phyloP scores from a whole-genome alignment of 2,888 invertebrate genomes.

The Dasypolia templi region DNA sequence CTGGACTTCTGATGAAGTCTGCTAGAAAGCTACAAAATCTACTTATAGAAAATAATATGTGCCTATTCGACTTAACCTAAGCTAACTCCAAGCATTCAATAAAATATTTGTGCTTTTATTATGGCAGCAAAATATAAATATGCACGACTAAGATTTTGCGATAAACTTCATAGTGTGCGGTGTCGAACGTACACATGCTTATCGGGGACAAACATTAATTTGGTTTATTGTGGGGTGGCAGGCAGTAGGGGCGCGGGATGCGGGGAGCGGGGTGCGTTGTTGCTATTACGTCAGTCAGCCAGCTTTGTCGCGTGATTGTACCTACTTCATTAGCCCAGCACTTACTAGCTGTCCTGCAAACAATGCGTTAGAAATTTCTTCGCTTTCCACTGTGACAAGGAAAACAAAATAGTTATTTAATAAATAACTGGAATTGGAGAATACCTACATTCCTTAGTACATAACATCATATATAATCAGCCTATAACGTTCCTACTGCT shows the following conservation, averaged over 20 bases:
- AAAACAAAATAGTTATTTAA: constrained; percentile 22
- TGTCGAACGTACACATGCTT: constrained; percentile 74
- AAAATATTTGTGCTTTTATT: constrained; percentile 31
- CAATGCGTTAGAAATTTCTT: constrained; percentile 54
- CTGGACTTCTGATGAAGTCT: background rate
- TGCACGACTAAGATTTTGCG: constrained; percentile 45
- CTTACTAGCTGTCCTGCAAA: constrained; percentile 62
- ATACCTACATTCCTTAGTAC: background rate
- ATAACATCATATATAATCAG: no score
- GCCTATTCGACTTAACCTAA: background rate
- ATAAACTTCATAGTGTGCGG: constrained; percentile 65
- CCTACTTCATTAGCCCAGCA: constrained; percentile 63
- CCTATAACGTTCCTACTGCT: no score
- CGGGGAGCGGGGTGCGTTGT: constrained; percentile 68
- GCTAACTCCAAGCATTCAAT: background rate
- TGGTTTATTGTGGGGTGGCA: constrained; percentile 82
- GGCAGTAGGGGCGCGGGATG: constrained; percentile 46
- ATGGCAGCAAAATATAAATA: constrained; percentile 35
- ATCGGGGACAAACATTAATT: constrained; percentile 85
- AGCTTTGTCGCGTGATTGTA: constrained; percentile 75
- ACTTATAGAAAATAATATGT: background rate
- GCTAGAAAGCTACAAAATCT: background rate
- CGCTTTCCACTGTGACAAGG: constrained; percentile 24
- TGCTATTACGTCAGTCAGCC: constrained; percentile 81
- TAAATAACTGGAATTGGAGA: constrained; percentile 25